Evolutionary conservation across 2,888 invertebrate genomes (phyloP).

Genomic region (Andrena bucephala): DNA sequence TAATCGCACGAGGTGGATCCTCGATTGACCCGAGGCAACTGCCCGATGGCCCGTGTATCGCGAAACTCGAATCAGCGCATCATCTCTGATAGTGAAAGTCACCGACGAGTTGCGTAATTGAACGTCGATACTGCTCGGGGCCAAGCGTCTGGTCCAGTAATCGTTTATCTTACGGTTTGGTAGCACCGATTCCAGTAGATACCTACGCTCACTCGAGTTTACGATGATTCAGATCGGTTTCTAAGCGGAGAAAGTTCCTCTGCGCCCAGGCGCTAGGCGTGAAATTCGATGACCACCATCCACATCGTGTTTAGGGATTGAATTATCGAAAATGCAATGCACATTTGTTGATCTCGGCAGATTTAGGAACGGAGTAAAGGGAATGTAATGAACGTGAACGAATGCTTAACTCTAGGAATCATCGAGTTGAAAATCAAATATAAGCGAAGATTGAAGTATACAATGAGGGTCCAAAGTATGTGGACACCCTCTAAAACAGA

Average conservation of each 20-base stretch:
- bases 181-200: conserved; percentile 19
- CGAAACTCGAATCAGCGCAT: conserved; percentile 57
- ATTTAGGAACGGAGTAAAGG: not conserved
- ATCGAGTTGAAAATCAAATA: no score
- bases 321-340: not conserved
- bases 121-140: conserved; percentile 58
- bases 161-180: conserved; percentile 47
- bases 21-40: conserved; percentile 16
- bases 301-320: not conserved
- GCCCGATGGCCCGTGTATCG: conserved; percentile 47
- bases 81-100: conserved; percentile 73
- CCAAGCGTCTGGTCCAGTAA: conserved; percentile 49
- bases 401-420: not conserved
- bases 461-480: no score
- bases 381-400: not conserved
- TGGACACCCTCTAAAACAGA: no score
- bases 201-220: conserved; percentile 14
- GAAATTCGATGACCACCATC: not conserved
- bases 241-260: conserved; percentile 48
- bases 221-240: conserved; percentile 46
- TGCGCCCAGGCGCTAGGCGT: not conserved
- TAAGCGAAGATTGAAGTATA: no score
- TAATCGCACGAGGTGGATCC: conserved; percentile 7
- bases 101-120: conserved; percentile 61
- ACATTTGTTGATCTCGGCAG: not conserved